Base-by-base conservation (phyloP, 2,888 invertebrate species). In the Teleiodes luculella region DNA sequence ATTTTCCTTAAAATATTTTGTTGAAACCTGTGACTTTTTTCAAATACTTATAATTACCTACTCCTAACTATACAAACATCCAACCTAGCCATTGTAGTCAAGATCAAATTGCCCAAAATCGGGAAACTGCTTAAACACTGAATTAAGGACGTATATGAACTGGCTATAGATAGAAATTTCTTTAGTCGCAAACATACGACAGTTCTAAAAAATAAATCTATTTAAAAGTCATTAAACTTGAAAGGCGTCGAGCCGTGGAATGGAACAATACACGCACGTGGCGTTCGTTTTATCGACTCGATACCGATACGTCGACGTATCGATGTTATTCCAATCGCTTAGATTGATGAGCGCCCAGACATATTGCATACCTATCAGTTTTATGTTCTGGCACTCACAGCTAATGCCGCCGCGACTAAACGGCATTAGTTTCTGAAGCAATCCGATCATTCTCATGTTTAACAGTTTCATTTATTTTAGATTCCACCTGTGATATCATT, bases 341-440 rank as follows among this genome's bases (percentile, higher is more conserved):
- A 71, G 77, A 81, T 78, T 80, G 84, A 83, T 82, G 77, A 71
- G 64, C 67, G 70, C 65, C 67, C 74, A 72, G 78, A 85, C 78
- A 82, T 83, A 86, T 85, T 75, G 85, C 83, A 81, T 82, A 82
- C 83, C 85, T 82, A 85, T 86, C 85, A 85, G 80, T 82, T 86
- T 86, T 85, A 86, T 86, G 84, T 81, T 78, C 81, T 71, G 76
- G 71, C 85, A 83, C 83, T 86, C 83, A 75, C 72, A 70, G 74
- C 73, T 82, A 85, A 86, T 84, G 86, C 75, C 72, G 78, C 73
- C 78, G 78, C 83, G 80, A 85, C 83, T 80, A 80, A 81, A 78
- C 70, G 66, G 66, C 74, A 79, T 78, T 80, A 81, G 78, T 80
- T 77, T 68, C 70, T 76, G 72, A 76, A 72, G 65, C 72, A 67